These are phyloP conservation scores for Archips xylosteana DNA, from an alignment of 2,888 invertebrate species.

Conservation along the genomic window DNA sequence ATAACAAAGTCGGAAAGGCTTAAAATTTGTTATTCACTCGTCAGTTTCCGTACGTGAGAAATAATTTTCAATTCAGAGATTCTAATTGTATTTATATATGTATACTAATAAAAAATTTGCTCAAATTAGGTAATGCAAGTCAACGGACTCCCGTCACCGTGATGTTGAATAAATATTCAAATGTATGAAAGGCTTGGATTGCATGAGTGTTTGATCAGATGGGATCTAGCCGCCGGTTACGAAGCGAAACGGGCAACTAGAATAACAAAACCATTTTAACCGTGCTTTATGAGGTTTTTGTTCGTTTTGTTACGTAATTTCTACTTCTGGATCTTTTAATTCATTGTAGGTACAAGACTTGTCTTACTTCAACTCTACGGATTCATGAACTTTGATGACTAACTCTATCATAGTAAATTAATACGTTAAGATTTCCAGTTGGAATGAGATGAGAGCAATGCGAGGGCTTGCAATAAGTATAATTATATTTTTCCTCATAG, in stretches of 20 bases:
- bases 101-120: no score
- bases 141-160: neutral
- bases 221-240: constrained; percentile 12
- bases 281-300: constrained; percentile 13
- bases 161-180: constrained; percentile 35
- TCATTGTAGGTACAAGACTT: neutral
- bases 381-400: neutral
- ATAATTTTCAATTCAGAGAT: no score
- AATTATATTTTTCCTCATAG: no score
- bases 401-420: neutral
- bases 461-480: no score
- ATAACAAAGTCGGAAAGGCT: no score
- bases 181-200: constrained; percentile 17
- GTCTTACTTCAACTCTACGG: neutral
- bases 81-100: no score
- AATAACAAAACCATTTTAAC: constrained; percentile 12
- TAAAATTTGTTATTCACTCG: no score
- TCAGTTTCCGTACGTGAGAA: no score
- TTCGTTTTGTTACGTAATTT: constrained; percentile 11
- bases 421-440: neutral
- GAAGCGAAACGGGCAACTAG: constrained; percentile 19
- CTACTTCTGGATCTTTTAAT: neutral
- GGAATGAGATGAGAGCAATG: neutral
- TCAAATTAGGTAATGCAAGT: neutral
- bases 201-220: constrained; percentile 40